Conservation (phyloP, 2,797 vertebrate species). For the Trematomus bernacchii region DNA sequence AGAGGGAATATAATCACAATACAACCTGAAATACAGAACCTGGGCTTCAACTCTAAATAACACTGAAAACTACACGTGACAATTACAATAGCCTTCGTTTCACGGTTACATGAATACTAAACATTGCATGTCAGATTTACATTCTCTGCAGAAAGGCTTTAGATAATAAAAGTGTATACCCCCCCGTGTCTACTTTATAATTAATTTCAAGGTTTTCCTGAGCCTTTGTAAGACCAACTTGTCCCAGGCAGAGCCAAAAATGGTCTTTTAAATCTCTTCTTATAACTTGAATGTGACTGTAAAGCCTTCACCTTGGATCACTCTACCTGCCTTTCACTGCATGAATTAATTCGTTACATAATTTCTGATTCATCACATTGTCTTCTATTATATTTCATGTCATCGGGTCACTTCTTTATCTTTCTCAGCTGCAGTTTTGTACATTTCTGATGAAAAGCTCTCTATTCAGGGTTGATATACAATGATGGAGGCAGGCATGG, state of each 20-base stretch:
- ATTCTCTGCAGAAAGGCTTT: neutral
- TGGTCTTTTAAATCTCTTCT: neutral
- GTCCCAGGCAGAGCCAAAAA: neutral
- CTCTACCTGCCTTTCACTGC: conserved; percentile 6
- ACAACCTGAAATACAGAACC: conserved; percentile 12
- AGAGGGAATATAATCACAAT: neutral
- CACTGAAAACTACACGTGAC: neutral
- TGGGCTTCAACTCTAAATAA: neutral
- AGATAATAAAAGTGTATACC: neutral
- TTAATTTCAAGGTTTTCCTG: neutral
- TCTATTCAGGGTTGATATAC: conserved; percentile 4
- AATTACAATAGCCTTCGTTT: neutral
- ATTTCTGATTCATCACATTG: conserved; percentile 1
- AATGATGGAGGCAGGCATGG: neutral
- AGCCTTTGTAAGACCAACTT: conserved; percentile 2
- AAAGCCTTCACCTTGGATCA: conserved; percentile 10
- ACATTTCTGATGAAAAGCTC: conserved; percentile 6
- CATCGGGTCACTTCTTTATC: conserved; percentile 13
- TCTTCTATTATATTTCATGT: neutral
- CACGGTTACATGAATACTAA: neutral
- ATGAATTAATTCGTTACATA: neutral
- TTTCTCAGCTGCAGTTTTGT: conserved; percentile 6
- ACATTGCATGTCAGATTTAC: neutral
- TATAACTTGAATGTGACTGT: neutral
- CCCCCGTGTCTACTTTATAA: neutral